These are phyloP conservation scores for Onychomys arenicola DNA, from an alignment of 2,797 vertebrate genomes.

Conservation along the genomic window DNA sequence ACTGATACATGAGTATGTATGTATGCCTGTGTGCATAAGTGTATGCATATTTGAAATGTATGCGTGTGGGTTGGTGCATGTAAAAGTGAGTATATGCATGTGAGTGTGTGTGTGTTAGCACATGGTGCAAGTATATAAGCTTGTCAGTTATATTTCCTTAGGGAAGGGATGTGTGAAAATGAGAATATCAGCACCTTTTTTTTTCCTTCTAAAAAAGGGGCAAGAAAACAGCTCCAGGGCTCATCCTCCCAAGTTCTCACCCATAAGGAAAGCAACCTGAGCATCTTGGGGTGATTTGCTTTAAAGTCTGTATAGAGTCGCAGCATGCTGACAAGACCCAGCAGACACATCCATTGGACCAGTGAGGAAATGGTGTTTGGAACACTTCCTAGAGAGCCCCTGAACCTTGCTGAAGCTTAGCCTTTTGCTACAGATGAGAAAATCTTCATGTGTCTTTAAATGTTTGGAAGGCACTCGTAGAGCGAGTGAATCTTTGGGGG, in stretches of 20 bases:
- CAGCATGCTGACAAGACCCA: neutral
- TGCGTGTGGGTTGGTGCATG: no score
- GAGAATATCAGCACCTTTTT: neutral
- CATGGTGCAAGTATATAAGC: neutral
- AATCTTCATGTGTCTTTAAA: neutral
- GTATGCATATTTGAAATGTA: neutral
- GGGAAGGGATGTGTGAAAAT: neutral
- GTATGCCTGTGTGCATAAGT: neutral
- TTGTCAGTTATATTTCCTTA: neutral
- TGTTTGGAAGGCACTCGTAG: neutral
- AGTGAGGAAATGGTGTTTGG: neutral
- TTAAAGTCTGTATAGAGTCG: neutral
- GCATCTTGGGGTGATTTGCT: neutral
- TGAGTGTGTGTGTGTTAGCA: neutral
- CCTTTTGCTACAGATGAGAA: constrained; percentile 15
- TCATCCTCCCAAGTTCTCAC: neutral
- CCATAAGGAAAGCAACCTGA: neutral
- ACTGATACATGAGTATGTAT: neutral
- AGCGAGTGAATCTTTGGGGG: neutral
- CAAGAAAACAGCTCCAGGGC: neutral
- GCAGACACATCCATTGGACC: neutral
- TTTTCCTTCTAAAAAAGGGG: neutral
- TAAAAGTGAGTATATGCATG: neutral
- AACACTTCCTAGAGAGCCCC: neutral
- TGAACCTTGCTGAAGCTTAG: neutral